Base-by-base conservation (phyloP, 2,113 vertebrate genomes). In the Penelope pileata region DNA sequence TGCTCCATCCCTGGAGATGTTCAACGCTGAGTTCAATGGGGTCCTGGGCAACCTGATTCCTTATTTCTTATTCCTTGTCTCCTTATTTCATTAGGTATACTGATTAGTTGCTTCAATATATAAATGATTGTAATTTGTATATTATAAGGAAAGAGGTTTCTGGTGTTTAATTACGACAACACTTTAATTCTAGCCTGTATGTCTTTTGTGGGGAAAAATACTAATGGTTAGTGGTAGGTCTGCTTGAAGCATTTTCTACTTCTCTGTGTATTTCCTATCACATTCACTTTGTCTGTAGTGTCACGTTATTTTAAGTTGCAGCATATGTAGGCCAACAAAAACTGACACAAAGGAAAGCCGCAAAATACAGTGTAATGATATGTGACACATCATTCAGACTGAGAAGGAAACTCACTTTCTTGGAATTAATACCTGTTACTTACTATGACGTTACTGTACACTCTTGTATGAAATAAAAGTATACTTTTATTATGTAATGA, bases 301-400 rank as follows among this genome's bases (percentile, higher is more conserved):
- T 95, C 95, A 83, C 63, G 82, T 87, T 95, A n/a, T 80, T 94
- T 87, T 88, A 95, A 95, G 78, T 62, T 96, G 86, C 80, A 96
- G 77, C 93, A 94, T 95, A 88, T 94, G 82, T 85, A 96, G 96
- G 91, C 86, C 90, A 97, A 87, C 88, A 96, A 87, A 87, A 91
- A 13, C 80, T 96, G 96, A 93, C 88, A 92, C 43, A 50, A 74
- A 77, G 64, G 68, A 85, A 47, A 88, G 87, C 43, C 88, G 60
- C 91, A 62, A 54, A 88, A 9, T 63, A 1, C 70, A 89, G 60
- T 66, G 88, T 90, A 91, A 95, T 87, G 83, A 36, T 84, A 80
- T 68, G 53, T 95, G 91, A 94, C 95, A 94, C 70, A 67, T 69
- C 19, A 24, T 80, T 88, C 67, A 75, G 73, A 91, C 19, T 86